Percentiles rank a stretch among this genome's conserved stretches.
These are phyloP conservation scores for Beroe forskalii DNA, from an alignment of 37 sponge, comb jelly and placozoan species.

Conservation along the genomic window DNA sequence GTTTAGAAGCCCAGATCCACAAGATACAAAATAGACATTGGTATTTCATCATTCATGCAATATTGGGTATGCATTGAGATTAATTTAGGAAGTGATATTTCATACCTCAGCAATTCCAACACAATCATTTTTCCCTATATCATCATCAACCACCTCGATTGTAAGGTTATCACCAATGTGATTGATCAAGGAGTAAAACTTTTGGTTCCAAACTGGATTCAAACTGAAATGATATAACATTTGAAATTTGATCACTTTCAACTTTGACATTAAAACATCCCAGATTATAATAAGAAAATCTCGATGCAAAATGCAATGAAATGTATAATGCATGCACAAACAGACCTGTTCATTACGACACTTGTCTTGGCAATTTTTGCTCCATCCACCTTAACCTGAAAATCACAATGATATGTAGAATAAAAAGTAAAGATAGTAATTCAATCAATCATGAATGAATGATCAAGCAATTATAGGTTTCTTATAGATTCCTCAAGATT, in stretches of 20 bases:
- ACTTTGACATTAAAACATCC: background rate
- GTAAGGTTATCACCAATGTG: slow-evolving; percentile 23
- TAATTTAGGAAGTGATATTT: background rate
- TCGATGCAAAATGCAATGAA: no score
- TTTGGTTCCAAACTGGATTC: slow-evolving; percentile 49
- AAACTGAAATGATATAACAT: background rate
- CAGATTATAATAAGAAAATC: background rate
- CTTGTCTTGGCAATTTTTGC: slow-evolving; percentile 49
- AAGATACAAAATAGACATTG: no score
- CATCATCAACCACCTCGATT: slow-evolving; percentile 50
- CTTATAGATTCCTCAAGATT: no score
- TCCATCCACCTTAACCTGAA: slow-evolving; percentile 60
- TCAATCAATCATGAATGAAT: no score
- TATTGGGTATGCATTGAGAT: no score
- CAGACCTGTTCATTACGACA: slow-evolving; percentile 25
- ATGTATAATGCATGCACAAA: background rate
- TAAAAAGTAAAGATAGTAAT: no score
- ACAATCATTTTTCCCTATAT: slow-evolving; percentile 44
- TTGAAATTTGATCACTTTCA: background rate
- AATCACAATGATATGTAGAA: no score
- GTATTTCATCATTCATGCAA: no score
- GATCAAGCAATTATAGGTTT: no score
- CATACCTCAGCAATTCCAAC: slow-evolving; percentile 36
- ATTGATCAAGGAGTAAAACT: slow-evolving; percentile 35
- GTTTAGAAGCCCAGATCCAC: no score